phyloP scores from a whole-genome alignment of 2,888 invertebrate species.

The Amphipyra berbera region DNA sequence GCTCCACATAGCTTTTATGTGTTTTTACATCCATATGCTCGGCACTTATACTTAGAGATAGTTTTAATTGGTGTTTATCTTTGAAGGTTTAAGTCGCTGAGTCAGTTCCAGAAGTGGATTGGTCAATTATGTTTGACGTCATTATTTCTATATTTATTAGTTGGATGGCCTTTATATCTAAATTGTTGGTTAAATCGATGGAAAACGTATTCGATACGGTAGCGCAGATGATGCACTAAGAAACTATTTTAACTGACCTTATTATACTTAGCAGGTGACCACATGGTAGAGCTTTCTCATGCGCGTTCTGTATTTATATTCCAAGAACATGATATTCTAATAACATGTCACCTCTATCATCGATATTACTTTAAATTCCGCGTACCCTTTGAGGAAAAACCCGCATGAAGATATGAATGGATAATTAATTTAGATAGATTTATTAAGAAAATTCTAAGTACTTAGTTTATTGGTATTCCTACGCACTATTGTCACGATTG shows the following conservation, averaged over 20 bases:
- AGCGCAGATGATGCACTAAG: slow-evolving; percentile 15
- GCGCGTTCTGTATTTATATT: slow-evolving; percentile 4
- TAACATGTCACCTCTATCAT: slow-evolving; percentile 22
- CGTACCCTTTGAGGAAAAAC: slow-evolving; percentile 36
- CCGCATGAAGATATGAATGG: slow-evolving; percentile 35
- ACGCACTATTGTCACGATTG: slow-evolving; percentile 45
- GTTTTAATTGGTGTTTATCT: slow-evolving; percentile 40
- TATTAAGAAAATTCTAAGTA: slow-evolving; percentile 22
- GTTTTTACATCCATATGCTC: slow-evolving; percentile 43
- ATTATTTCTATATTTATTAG: slow-evolving; percentile 10
- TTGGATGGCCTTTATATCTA: slow-evolving; percentile 3
- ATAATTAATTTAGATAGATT: slow-evolving; percentile 25
- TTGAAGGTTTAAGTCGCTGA: slow-evolving; percentile 21
- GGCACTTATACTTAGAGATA: slow-evolving; percentile 50
- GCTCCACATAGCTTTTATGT: slow-evolving; percentile 23
- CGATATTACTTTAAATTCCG: slow-evolving; percentile 38
- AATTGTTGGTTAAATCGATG: slow-evolving; percentile 12
- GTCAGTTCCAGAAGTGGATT: slow-evolving; percentile 20
- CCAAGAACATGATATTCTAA: slow-evolving; percentile 6
- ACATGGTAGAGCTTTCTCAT: no score
- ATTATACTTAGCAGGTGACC: no score
- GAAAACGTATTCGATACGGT: slow-evolving; percentile 4
- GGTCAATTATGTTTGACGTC: slow-evolving; percentile 20
- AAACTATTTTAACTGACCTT: background rate
- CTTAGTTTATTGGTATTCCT: slow-evolving; percentile 23